Evolutionary conservation across 2,888 invertebrate species (phyloP).

Genomic region (Anthrax anthrax): DNA sequence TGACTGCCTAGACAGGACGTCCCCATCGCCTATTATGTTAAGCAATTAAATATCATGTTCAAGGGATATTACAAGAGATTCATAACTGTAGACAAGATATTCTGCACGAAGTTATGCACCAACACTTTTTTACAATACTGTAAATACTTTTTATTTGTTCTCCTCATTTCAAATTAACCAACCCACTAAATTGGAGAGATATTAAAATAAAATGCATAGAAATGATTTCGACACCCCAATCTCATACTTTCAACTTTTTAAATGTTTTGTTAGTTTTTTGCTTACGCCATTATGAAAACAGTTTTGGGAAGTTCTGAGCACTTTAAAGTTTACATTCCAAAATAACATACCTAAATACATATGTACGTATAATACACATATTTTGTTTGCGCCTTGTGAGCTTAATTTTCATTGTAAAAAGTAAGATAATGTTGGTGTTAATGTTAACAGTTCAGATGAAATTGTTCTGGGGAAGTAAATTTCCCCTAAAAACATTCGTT

Average conservation of each 20-base stretch:
- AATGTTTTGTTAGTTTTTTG: not conserved
- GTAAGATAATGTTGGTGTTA: no score
- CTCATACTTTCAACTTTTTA: not conserved
- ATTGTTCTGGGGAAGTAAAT: not conserved
- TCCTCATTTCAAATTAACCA: not conserved
- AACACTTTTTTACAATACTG: not conserved
- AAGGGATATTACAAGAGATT: not conserved
- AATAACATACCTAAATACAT: no score
- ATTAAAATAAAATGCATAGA: not conserved
- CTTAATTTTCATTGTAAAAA: no score
- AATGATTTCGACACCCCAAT: not conserved
- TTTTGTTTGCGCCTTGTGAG: not conserved
- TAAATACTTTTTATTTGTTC: not conserved
- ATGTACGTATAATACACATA: no score
- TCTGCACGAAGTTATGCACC: not conserved
- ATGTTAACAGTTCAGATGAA: no score
- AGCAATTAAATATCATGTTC: conserved; percentile 6
- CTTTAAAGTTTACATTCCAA: not conserved
- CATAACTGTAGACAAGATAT: not conserved
- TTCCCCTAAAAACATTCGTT: not conserved
- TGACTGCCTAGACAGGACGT: conserved; percentile 20
- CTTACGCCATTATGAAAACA: not conserved
- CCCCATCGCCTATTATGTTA: conserved; percentile 11
- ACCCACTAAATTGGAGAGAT: not conserved
- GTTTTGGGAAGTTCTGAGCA: not conserved